Conservation (phyloP, 2,797 vertebrate genomes). For the Coendou prehensilis region DNA sequence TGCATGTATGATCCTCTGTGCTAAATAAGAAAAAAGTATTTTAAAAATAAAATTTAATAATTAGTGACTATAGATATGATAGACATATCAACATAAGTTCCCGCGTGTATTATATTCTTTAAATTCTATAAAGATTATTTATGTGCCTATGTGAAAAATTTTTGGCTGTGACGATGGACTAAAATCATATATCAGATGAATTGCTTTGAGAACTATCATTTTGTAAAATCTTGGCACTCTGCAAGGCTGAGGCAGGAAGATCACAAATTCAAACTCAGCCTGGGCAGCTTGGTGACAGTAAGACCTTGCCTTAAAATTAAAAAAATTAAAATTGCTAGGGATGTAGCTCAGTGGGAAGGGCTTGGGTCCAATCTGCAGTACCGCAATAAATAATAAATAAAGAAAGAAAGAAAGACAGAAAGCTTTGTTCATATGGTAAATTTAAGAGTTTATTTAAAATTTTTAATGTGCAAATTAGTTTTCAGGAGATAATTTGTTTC, state of each 20-base stretch:
- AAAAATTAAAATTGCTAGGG: neutral
- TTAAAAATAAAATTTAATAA: slow-evolving; percentile 49
- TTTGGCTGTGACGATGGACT: slow-evolving; percentile 10
- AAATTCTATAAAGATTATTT: slow-evolving; percentile 44
- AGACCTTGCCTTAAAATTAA: neutral
- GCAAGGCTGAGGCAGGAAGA: neutral
- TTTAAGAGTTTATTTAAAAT: neutral
- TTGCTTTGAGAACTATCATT: slow-evolving; percentile 39
- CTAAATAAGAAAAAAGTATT: slow-evolving; percentile 30
- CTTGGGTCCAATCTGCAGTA: neutral
- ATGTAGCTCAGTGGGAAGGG: neutral
- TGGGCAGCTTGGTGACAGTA: neutral
- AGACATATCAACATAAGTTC: neutral
- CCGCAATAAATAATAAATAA: neutral
- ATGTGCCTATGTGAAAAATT: neutral
- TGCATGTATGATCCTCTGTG: neutral
- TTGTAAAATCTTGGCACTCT: neutral
- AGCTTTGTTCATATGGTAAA: neutral
- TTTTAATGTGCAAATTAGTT: slow-evolving; percentile 31
- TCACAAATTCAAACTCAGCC: neutral
- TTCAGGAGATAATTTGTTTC: slow-evolving; percentile 41
- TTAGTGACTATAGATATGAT: neutral
- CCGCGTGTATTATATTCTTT: neutral
- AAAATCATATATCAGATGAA: slow-evolving; percentile 37
- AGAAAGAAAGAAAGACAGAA: neutral